Evolutionary conservation across 2,113 vertebrate genomes (phyloP).

Genomic region (Ochotona princeps): DNA sequence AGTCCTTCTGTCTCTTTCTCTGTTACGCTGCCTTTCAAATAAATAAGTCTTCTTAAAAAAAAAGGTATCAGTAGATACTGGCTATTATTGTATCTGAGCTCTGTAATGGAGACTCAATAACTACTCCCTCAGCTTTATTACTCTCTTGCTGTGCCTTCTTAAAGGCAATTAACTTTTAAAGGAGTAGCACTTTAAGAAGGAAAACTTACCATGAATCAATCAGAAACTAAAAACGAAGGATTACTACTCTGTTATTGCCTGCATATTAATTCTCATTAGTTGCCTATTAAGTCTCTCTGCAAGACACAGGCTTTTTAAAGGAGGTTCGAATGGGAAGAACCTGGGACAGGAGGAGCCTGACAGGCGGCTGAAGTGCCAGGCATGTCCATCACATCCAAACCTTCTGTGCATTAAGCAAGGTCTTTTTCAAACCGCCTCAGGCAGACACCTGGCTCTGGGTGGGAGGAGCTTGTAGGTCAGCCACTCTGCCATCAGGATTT

Average conservation of each 20-base stretch:
- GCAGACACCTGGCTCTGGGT: neutral
- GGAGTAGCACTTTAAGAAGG: constrained; percentile 29
- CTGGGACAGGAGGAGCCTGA: neutral
- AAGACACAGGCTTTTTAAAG: neutral
- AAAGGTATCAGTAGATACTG: neutral
- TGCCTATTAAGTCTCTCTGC: constrained; percentile 4
- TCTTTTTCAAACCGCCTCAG: no score
- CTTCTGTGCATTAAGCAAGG: neutral
- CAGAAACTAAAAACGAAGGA: constrained; percentile 44
- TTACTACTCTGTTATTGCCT: neutral
- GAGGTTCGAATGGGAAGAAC: neutral
- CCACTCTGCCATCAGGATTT: neutral
- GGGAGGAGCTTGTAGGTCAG: neutral
- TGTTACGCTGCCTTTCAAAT: no score
- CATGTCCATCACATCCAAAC: neutral
- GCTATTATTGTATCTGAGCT: neutral
- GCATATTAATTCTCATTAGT: constrained; percentile 7
- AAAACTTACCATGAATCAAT: constrained; percentile 42
- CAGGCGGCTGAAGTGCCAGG: neutral
- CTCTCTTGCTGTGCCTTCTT: constrained; percentile 14
- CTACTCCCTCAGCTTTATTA: constrained; percentile 32
- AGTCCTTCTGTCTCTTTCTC: no score
- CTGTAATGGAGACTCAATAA: neutral
- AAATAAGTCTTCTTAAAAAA: no score
- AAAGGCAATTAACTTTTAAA: constrained; percentile 48